Evolutionary conservation across 2,797 vertebrate genomes (phyloP).

Genomic region (Sitta carolinensis): DNA sequence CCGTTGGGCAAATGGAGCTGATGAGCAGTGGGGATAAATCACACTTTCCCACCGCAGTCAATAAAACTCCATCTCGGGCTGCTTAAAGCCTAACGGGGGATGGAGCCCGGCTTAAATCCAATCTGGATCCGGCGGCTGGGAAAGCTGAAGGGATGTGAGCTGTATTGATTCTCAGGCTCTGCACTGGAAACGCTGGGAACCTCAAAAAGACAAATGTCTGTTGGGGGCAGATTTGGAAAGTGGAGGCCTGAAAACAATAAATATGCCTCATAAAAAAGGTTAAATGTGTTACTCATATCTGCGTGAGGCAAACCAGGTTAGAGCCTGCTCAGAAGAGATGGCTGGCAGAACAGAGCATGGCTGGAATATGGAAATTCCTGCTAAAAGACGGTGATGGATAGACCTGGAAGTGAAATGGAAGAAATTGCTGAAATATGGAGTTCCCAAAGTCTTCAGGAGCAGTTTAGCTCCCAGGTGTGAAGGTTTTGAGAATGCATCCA

Average conservation of each 20-base stretch:
- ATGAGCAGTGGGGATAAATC: conserved; percentile 7
- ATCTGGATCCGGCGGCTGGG: background rate
- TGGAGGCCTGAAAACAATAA: conserved; percentile 15
- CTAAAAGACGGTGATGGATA: conserved; percentile 6
- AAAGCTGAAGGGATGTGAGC: background rate
- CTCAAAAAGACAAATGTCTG: conserved; percentile 4
- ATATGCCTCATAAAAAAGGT: conserved; percentile 27
- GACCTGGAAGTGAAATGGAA: background rate
- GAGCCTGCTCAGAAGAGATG: background rate
- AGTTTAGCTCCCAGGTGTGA: background rate
- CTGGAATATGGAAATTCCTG: conserved; percentile 33
- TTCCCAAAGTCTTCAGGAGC: background rate
- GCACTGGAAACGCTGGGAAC: background rate
- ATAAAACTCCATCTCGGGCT: background rate
- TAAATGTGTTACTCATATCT: background rate
- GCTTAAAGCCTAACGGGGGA: background rate
- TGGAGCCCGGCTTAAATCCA: background rate
- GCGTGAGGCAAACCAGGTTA: conserved; percentile 22
- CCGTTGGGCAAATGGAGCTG: background rate
- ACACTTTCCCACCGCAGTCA: background rate
- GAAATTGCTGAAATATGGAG: background rate
- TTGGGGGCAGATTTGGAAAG: conserved; percentile 13
- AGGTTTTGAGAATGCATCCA: background rate
- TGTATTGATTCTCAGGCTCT: background rate
- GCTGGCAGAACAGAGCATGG: background rate